A percentile compares a stretch with the other conserved stretches of the same genome.
phyloP scores from a whole-genome alignment of 2,888 invertebrate genomes.

The Drosophila pullipes region DNA sequence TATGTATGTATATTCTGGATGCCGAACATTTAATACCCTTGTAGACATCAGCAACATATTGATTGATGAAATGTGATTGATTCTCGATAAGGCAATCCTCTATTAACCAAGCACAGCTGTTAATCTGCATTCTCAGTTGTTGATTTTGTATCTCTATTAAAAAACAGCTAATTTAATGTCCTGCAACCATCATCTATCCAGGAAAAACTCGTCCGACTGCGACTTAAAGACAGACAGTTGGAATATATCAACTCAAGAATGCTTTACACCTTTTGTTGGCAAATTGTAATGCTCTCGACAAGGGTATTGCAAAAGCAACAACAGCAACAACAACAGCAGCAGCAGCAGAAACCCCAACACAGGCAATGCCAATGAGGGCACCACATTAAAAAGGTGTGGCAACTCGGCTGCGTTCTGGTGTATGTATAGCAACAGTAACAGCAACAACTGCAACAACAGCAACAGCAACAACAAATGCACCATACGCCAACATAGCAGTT shows the following conservation, averaged over 20 bases:
- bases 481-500: conserved; percentile 57
- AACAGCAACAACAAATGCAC: conserved; percentile 37
- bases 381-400: conserved; percentile 66
- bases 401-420: conserved; percentile 61
- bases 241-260: not conserved
- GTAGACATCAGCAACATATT: not conserved
- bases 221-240: not conserved
- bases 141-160: not conserved
- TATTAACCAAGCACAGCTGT: not conserved
- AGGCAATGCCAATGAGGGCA: conserved; percentile 60
- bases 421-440: conserved; percentile 31
- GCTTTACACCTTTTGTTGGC: not conserved
- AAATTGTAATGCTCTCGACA: not conserved
- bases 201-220: not conserved
- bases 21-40: conserved; percentile 2
- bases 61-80: not conserved
- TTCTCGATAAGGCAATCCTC: not conserved
- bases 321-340: conserved; percentile 12
- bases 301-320: conserved; percentile 19
- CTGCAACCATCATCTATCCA: not conserved
- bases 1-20: not conserved
- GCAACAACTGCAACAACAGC: conserved; percentile 24
- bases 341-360: conserved; percentile 33
- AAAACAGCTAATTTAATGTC: not conserved
- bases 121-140: not conserved